Evolutionary conservation across 2,113 vertebrate species (phyloP).

Genomic region (Tautogolabrus adspersus): DNA sequence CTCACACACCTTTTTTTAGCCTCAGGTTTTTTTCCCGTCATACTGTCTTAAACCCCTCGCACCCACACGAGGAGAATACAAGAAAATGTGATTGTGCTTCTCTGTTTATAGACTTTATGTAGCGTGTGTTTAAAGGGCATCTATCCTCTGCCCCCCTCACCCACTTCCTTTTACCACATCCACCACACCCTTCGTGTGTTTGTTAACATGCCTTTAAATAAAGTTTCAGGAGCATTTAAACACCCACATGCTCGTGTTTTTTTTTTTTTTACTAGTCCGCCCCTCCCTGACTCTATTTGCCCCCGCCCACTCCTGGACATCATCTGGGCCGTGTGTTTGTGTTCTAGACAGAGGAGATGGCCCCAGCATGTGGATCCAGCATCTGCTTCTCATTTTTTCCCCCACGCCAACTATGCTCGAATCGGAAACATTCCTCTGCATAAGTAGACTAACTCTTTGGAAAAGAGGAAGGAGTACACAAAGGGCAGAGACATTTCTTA

Average conservation of each 20-base stretch:
- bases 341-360: conserved; percentile 57
- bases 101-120: conserved; percentile 31
- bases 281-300: conserved; percentile 34
- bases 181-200: conserved; percentile 59
- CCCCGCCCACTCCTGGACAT: conserved; percentile 47
- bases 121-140: conserved; percentile 48
- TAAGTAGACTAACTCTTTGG: conserved; percentile 56
- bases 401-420: conserved; percentile 63
- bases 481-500: conserved; percentile 40
- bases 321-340: conserved; percentile 54
- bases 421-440: conserved; percentile 76
- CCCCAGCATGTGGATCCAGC: conserved; percentile 61
- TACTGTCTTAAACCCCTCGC: conserved; percentile 1
- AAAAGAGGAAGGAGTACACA: conserved; percentile 53
- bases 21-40: no score
- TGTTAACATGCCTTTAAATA: conserved; percentile 61
- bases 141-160: conserved; percentile 29
- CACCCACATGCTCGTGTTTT: conserved; percentile 46
- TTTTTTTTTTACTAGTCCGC: neutral
- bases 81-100: conserved; percentile 29
- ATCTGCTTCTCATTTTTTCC: conserved; percentile 80
- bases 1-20: no score
- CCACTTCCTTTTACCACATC: conserved; percentile 63
- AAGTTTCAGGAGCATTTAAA: conserved; percentile 47
- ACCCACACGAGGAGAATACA: neutral